Evolutionary conservation across 2,797 vertebrate species (phyloP), one percentile per base, ranked within the genome.

Genomic region (Alca torda): DNA sequence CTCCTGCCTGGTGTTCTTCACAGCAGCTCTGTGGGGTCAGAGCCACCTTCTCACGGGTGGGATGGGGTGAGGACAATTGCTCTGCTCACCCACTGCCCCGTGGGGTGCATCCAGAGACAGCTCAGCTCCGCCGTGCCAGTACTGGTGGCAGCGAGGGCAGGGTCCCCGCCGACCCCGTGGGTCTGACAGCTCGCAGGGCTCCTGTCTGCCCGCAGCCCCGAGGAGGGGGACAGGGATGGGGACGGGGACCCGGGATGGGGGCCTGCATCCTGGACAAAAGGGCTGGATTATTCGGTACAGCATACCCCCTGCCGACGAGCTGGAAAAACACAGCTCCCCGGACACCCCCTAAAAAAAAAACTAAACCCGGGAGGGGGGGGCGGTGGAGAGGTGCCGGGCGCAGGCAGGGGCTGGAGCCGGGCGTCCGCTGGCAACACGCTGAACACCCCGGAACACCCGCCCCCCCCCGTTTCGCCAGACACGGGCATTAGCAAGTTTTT

Each of bases 291-390:
- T 76, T 92, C 94, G 79, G 95, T 96, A 70, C 91, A 87, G 89
- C 85, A 15, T 97, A 84, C 95, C 95, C 96, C 96, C 97, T 96
- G 95, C 95, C 90, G 96, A 96, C 85, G 77, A 93, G 92, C 73
- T 84, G 95, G 83, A 41, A 95, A 88, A 96, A 23, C 92, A 93
- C 87, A 95, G 46, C 74, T 87, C 57, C 79, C 35, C 20, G 61
- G 81, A 61, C 91, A 77, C 17, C 61, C 23, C 51, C 8, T 53
- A 33, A 11, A 18, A 35, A 56, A 60, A 26, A 33, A n/a, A 30
- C 20, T 21, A 35, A 35, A 11, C 69, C 31, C 28, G 8, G 1
- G 13, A 23, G 4, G 25, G 25, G 26, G 43, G 41, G 3, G 28
- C 64, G n/a, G n/a, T 26, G 86, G 13, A 69, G 43, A 45, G 46